Evolutionary conservation across 2,797 vertebrate genomes (phyloP), one percentile per base, ranked within the genome.

Genomic region (Sphenopsis melanotis): DNA sequence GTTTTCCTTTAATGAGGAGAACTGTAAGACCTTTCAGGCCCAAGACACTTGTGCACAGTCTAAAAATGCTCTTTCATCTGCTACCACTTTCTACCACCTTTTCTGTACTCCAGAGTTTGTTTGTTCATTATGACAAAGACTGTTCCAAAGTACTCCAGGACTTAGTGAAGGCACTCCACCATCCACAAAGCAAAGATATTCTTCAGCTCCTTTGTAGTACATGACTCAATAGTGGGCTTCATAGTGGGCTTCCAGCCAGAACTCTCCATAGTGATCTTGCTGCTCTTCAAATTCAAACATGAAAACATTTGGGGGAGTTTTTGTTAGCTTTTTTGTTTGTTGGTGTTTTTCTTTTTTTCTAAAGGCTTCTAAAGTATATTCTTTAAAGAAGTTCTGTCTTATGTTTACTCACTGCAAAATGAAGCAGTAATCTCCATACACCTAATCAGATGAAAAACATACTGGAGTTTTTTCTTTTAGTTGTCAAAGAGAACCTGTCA

Each of bases 381-480:
- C 59, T 76, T 94, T 75, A 94, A 86, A 94, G 44, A 90, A 26
- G 52, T 20, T 64, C 77, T 97, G 69, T 76, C 74, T 94, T 95
- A 69, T 69, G 66, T 95, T 96, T 95, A 94, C 74, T 85, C 82
- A 56, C 79, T 66, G 53, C n/a, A 95, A 93, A 93, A 72, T 30
- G 75, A 94, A 90, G 26, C 10, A 63, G 41, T 39, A 47, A 71
- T 39, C 16, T 60, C 68, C 57, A 77, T 71, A 53, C 70, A 95
- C 49, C 47, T 88, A 91, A 81, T 39, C 50, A 81, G 79, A 18
- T 75, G 59, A 86, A 93, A 97, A 97, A 52, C 69, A 79, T 47
- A 41, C 8, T 55, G 29, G 27, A 12, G 0, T 72, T 76, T 79
- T 41, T 75, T 76, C 71, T 39, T 87, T 90, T 15, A 71, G 18